Base-by-base conservation (phyloP, 1,140 invertebrate species). In the Kradibia gibbosae region DNA sequence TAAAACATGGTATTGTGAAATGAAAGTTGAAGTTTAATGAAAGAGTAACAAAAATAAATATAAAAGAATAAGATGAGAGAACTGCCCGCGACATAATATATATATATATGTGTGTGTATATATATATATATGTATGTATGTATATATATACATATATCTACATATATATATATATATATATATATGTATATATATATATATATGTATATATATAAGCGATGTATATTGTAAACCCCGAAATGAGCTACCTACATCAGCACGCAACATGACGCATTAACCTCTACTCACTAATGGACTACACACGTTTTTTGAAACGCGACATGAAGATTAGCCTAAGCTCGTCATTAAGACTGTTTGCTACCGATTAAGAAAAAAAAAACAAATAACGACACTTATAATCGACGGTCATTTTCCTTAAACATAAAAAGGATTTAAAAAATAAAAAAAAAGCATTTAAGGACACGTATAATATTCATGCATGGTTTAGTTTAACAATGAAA, bases 261-360 rank as follows among this genome's bases (percentile, higher is more conserved):
- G 84, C 85, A 88, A 90, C 88, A 90, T 90, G 88, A 90, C 88
- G 88, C 87, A 90, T 88, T 84, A 81, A 81, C 79, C 79, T 75
- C 65, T 85, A 89, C 89, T 86, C 85, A 88, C 84, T 86, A 87
- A 90, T 89, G 87, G 89, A 90, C 88, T 85, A 88, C 88, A 88
- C 87, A 88, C 85, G 87, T 90, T 89, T 89, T 76, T 83, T 86
- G 88, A 86, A 90, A 88, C 85, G 88, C 86, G 86, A 91, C 89
- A 89, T 88, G 87, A 90, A 86, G 84, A 82, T 89, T 90, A 89
- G 89, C 89, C 89, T 90, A 90, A 87, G 88, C 89, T 90, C 89
- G 89, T 91, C 90, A 86, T 90, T 90, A 90, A 91, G 89, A 91
- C 89, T 91, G 90, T 90, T 90, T 89, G 89, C 89, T 89, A 91